Evolutionary conservation across 2,113 vertebrate species (phyloP), one percentile per base, ranked within the genome.

Genomic region (Heptranchias perlo): DNA sequence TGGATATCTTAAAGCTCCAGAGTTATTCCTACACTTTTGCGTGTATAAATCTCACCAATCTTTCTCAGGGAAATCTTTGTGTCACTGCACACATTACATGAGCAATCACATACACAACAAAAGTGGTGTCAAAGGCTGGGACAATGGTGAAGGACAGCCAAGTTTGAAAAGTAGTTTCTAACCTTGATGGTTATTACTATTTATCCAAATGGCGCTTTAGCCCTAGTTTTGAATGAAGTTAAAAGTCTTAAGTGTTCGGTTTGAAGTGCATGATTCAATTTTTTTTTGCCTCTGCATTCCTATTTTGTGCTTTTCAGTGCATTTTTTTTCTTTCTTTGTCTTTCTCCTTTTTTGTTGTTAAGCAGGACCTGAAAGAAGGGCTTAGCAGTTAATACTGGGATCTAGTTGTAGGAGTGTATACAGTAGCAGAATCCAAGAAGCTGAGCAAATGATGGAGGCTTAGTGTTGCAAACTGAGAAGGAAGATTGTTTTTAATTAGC

Each of bases 401-500:
- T 95, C 94, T 73, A 52, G 64, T 93, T 97, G 97, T 98, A 97
- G 97, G 97, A 98, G 97, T 97, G 97, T 98, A 97, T 98, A 98
- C 98, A 98, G 98, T 98, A 97, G 97, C 98, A 97, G 97, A 97
- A 97, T 98, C 97, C 97, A 98, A 97, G 97, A 98, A 98, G 98
- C 97, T 97, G 97, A 98, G 97, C 97, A 97, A 98, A 98, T 98
- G 98, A 98, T 98, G 98, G 98, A 98, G 98, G 98, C 98, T 98
- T 98, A 97, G 98, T 97, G 97, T 98, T 98, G 98, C 98, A 98
- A 98, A 98, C 98, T 98, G 98, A 98, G 98, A 98, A 98, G 98
- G 98, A 98, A 98, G 98, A 98, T 98, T 98, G 98, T 98, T 98
- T 98, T 98, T 98, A 98, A 98, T 98, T 98, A 98, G 98, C 98